phyloP scores from a whole-genome alignment of 2,113 vertebrate genomes.

The Phoenicopterus ruber region DNA sequence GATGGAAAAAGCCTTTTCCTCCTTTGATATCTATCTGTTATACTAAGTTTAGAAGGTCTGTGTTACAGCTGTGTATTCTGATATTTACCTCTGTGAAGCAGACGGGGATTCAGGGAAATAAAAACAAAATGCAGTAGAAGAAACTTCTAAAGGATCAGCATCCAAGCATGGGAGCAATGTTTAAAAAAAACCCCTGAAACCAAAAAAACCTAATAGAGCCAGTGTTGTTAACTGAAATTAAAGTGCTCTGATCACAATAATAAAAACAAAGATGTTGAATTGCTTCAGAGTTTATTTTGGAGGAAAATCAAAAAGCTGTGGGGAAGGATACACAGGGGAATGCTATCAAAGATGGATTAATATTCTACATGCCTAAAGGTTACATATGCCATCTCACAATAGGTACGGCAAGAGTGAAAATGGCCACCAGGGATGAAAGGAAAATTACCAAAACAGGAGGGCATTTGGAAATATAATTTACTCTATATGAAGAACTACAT shows the following conservation, averaged over 20 bases:
- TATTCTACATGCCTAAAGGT: slow-evolving; percentile 8
- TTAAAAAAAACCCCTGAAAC: background rate
- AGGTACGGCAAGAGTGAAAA: background rate
- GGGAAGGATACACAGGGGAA: background rate
- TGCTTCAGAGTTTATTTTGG: background rate
- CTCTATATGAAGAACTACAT: background rate
- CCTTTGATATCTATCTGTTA: background rate
- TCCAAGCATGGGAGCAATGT: background rate
- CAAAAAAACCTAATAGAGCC: background rate
- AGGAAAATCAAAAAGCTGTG: background rate
- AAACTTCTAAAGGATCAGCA: background rate
- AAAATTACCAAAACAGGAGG: slow-evolving; percentile 4
- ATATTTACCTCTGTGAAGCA: background rate
- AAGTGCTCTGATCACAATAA: background rate
- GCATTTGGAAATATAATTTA: background rate
- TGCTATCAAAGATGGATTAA: background rate
- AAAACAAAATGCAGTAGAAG: background rate
- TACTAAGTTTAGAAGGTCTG: background rate
- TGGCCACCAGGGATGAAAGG: background rate
- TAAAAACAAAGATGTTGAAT: background rate
- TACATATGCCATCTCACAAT: background rate
- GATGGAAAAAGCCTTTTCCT: background rate
- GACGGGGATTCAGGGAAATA: background rate
- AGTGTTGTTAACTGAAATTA: background rate
- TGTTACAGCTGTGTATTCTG: background rate